Conservation (phyloP, 2,888 invertebrate species). For the Podotricha telesiphe region DNA sequence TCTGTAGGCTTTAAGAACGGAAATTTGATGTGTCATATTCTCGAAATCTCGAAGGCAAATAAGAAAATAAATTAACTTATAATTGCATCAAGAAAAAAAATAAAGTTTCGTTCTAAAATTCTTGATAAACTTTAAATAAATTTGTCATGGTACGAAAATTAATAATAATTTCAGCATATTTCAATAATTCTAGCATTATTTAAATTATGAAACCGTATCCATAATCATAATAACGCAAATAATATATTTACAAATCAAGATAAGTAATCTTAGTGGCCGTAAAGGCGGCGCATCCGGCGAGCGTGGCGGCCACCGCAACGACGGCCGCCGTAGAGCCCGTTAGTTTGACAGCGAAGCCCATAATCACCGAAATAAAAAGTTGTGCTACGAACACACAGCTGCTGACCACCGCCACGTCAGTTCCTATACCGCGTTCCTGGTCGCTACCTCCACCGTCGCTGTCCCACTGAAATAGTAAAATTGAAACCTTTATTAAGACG, state of each 20-base stretch:
- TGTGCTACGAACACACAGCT: conserved; percentile 98
- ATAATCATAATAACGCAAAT: too few relatives aligned
- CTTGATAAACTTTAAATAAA: too few relatives aligned
- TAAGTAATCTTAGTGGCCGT: conserved; percentile 95
- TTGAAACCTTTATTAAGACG: neutral
- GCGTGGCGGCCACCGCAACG: conserved; percentile 91
- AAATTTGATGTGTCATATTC: too few relatives aligned
- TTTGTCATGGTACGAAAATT: too few relatives aligned
- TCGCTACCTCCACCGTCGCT: conserved; percentile 75
- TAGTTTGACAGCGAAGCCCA: conserved; percentile 92
- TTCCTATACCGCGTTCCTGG: conserved; percentile 94
- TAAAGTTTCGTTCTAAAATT: too few relatives aligned
- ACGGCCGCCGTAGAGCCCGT: conserved; percentile 95
- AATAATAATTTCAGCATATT: too few relatives aligned
- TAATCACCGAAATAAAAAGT: conserved; percentile 92
- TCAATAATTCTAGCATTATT: too few relatives aligned
- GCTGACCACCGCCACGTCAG: conserved; percentile 96
- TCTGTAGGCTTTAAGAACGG: too few relatives aligned
- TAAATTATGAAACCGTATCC: too few relatives aligned
- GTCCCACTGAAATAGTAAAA: conserved; percentile 66
- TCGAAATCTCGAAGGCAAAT: too few relatives aligned
- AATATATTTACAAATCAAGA: conserved; percentile 87
- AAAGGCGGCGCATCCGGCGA: conserved; percentile 93
- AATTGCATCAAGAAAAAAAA: too few relatives aligned
- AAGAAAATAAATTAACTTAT: too few relatives aligned